Evolutionary conservation across 2,888 invertebrate species (phyloP).

Genomic region (Marasmarcha lunaedactyla): DNA sequence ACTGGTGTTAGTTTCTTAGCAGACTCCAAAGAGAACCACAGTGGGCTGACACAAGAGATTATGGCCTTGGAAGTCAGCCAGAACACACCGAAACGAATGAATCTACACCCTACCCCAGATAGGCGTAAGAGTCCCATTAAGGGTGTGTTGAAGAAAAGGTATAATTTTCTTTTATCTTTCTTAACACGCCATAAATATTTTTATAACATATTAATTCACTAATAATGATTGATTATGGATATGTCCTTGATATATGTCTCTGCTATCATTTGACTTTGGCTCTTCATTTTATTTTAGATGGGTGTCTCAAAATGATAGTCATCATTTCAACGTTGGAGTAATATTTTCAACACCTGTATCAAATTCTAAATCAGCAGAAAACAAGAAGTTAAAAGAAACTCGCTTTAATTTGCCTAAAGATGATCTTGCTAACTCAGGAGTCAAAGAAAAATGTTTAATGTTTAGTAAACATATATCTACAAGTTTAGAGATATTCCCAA

Average conservation of each 20-base stretch:
- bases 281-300: conserved; percentile 51
- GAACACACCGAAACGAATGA: conserved; percentile 75
- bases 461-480: conserved; percentile 59
- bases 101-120: conserved; percentile 59
- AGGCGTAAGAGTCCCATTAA: conserved; percentile 64
- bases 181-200: neutral
- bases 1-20: conserved; percentile 49
- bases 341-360: conserved; percentile 85
- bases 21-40: conserved; percentile 60
- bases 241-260: too few species aligned
- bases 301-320: conserved; percentile 71
- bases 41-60: conserved; percentile 79
- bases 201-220: too few species aligned
- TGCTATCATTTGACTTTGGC: too few species aligned
- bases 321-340: conserved; percentile 73
- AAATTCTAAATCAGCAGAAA: conserved; percentile 40
- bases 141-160: conserved; percentile 73
- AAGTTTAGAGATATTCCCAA: conserved; percentile 65
- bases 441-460: conserved; percentile 48
- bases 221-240: too few species aligned
- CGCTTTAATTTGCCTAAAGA: conserved; percentile 73
- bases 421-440: conserved; percentile 39
- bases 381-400: conserved; percentile 68
- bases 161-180: conserved; percentile 4
- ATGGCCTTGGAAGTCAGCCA: conserved; percentile 75